Evolutionary conservation across 1,140 invertebrate genomes (phyloP), one percentile per base, ranked within the genome.

Genomic region (Megalopta genalis): DNA sequence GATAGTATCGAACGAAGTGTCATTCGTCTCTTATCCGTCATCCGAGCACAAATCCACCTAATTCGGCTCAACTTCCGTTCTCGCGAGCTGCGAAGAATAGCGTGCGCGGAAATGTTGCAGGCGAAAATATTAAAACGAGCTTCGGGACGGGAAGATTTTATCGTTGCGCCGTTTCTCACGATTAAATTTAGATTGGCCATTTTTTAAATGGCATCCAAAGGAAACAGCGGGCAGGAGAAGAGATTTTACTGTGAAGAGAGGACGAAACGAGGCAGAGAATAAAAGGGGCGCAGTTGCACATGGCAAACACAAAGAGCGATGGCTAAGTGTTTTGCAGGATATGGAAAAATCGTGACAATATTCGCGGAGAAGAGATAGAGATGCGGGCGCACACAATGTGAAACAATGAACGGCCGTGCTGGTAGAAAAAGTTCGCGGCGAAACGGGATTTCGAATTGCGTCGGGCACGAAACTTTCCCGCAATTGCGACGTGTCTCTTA

Each of bases 401-500:
- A 12, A 25, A 60, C 59, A 60, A 60, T 60, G 59, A 21, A 54
- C 52, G 52, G 21, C 16, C 52, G 18, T 21, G 52, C 18, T n/a
- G 18, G 52, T 18, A 21, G 52, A 54, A 42, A 71, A 52, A 32
- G 68, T 16, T 42, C 39, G 37, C 4, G 66, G 5, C 21, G 18
- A 54, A 49, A 42, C n/a, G 6, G 7, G 16, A 8, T 54, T 62
- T 57, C 46, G 72, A 74, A 18, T 18, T 46, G 52, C 62, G 72
- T 74, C 16, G 46, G 23, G 46, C 54, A 54, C 39, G 42, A 65
- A 65, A 65, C 21, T 54, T 65, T 65, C 16, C 39, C 32, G 18
- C 42, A 64, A 65, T 65, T 21, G 14, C 23, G 62, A 6, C 32
- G 32, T 14, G 21, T 25, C 72, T 74, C 62, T 66, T 66, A 74